These are phyloP conservation scores for Apotomis turbidana DNA, from an alignment of 2,888 invertebrate genomes.

Conservation along the genomic window DNA sequence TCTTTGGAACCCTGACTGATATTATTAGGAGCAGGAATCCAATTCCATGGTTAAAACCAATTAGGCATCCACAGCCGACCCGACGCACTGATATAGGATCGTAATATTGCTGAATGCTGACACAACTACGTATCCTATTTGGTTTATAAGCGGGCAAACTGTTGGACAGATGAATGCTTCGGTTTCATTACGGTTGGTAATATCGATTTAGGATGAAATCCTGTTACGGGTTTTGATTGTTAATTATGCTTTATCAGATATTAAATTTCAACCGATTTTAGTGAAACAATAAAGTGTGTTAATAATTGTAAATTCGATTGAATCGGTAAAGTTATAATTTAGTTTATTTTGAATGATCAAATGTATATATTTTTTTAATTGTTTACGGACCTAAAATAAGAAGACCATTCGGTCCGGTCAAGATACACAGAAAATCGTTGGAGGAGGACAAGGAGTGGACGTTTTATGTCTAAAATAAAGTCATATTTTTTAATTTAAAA, in stretches of 20 bases:
- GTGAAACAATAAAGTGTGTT: too few relatives aligned
- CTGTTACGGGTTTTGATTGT: background rate
- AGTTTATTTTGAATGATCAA: too few relatives aligned
- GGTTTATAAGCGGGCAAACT: constrained; percentile 35
- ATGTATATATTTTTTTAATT: too few relatives aligned
- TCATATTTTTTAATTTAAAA: too few relatives aligned
- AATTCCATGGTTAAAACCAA: constrained; percentile 42
- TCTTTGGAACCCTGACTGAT: constrained; percentile 28
- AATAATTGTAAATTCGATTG: too few relatives aligned
- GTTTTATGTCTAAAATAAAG: too few relatives aligned
- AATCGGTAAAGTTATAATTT: too few relatives aligned
- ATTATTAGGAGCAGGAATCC: constrained; percentile 39
- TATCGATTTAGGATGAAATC: background rate
- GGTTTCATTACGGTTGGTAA: constrained; percentile 18
- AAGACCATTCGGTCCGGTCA: too few relatives aligned
- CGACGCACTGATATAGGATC: constrained; percentile 41
- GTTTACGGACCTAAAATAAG: too few relatives aligned
- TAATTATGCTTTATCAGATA: background rate
- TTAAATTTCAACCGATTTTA: too few relatives aligned
- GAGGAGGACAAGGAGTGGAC: too few relatives aligned
- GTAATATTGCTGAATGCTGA: constrained; percentile 42
- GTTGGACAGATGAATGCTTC: constrained; percentile 23
- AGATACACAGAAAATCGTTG: too few relatives aligned
- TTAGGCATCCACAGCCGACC: constrained; percentile 37
- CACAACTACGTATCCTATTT: constrained; percentile 41